These are phyloP conservation scores for Hypomecis atomaria DNA, from an alignment of 2,888 invertebrate genomes.

Conservation along the genomic window DNA sequence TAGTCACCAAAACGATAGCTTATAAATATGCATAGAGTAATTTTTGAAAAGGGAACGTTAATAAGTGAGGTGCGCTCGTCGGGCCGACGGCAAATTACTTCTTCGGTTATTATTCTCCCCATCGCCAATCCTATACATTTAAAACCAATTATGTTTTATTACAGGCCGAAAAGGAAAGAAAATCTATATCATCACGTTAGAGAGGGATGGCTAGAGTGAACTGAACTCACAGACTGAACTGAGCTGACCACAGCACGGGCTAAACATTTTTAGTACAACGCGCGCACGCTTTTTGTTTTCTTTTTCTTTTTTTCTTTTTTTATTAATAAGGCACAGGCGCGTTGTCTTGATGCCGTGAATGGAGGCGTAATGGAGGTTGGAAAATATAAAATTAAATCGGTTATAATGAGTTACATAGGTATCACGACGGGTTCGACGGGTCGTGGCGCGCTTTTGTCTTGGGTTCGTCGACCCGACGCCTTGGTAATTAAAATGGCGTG, in stretches of 20 bases:
- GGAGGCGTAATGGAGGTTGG: constrained; percentile 72
- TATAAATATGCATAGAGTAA: constrained; percentile 75
- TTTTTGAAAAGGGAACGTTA: constrained; percentile 62
- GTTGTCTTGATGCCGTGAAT: constrained; percentile 66
- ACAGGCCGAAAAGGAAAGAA: constrained; percentile 63
- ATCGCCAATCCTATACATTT: constrained; percentile 82
- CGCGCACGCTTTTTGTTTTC: constrained; percentile 51
- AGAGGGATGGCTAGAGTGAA: constrained; percentile 52
- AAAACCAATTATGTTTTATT: constrained; percentile 83
- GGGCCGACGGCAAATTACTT: constrained; percentile 68
- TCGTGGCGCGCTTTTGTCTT: constrained; percentile 66
- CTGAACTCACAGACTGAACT: no score
- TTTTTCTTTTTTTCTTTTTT: constrained; percentile 51
- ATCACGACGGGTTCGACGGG: constrained; percentile 64
- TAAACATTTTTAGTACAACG: constrained; percentile 48
- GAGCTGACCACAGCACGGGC: constrained; percentile 59
- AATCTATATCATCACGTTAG: constrained; percentile 46
- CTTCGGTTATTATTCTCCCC: constrained; percentile 66
- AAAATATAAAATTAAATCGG: constrained; percentile 78
- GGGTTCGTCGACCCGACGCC: constrained; percentile 61
- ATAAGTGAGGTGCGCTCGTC: constrained; percentile 64
- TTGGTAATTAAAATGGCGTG: constrained; percentile 70
- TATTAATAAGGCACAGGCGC: constrained; percentile 58
- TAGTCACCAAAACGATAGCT: constrained; percentile 54
- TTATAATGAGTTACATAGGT: constrained; percentile 76